Evolutionary conservation across 2,797 vertebrate genomes (phyloP).

Genomic region (Australoheros facetus): DNA sequence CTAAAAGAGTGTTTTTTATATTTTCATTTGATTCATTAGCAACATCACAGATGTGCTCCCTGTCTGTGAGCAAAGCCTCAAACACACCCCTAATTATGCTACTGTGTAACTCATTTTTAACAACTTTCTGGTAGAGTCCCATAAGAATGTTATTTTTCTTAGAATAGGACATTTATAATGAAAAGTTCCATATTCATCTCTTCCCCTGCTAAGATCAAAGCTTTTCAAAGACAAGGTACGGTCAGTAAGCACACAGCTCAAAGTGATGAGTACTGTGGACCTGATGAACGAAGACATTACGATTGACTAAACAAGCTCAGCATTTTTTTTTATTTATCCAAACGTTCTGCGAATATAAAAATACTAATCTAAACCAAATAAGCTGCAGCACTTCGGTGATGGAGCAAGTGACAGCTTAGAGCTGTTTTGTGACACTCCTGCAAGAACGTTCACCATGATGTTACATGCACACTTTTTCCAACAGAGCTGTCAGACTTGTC

Average conservation of each 20-base stretch:
- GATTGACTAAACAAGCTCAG: constrained; percentile 1
- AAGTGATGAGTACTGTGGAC: constrained; percentile 12
- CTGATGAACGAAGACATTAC: constrained; percentile 8
- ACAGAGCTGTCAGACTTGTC: constrained; percentile 2
- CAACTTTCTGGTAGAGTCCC: constrained; percentile 21
- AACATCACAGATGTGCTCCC: constrained; percentile 43
- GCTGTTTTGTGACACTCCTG: constrained; percentile 2
- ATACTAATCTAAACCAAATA: constrained; percentile 9
- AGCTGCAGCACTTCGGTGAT: background rate
- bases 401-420: background rate
- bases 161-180: background rate
- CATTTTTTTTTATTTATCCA: background rate
- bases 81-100: constrained; percentile 33
- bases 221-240: constrained; percentile 14
- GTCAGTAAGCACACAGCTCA: constrained; percentile 29
- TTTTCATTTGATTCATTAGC: constrained; percentile 25
- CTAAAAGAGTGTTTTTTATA: constrained; percentile 9
- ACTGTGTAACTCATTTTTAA: constrained; percentile 26
- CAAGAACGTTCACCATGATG: constrained; percentile 38
- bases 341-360: background rate
- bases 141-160: background rate
- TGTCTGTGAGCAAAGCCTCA: constrained; percentile 42
- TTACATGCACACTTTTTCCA: constrained; percentile 49
- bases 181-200: constrained; percentile 20
- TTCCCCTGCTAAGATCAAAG: constrained; percentile 46